Base-by-base conservation (phyloP, 2,797 vertebrate species). In the Intellagama lesueurii region DNA sequence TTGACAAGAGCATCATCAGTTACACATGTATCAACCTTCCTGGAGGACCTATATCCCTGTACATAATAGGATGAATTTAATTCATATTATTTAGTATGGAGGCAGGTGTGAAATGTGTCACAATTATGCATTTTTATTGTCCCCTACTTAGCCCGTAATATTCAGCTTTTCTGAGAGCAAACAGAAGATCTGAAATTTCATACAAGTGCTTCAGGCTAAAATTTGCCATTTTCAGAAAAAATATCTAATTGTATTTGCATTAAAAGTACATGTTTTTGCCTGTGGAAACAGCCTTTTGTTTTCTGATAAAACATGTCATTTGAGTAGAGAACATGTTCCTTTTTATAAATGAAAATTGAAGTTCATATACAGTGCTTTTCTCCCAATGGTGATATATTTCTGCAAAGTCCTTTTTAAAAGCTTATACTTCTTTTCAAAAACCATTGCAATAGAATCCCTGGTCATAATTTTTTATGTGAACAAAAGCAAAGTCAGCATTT, bases 321-420 rank as follows among this genome's bases (percentile, higher is more conserved):
- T 84, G 85, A 87, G 66, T 73, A 90, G 80, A 47, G 19, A 87
- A 87, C 83, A 49, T 35, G 81, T 87, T 87, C 68, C 22, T 87
- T 84, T 85, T 87, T 40, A 64, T 88, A 64, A 91, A 87, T 47
- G 64, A 70, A 85, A 95, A 91, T 85, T 90, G 69, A 1, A 24
- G 44, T 83, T 92, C 80, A 0, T 81, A 82, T 89, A 86, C 49
- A 87, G 79, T 77, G 69, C 2, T 60, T 49, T 72, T 28, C 64
- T 60, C 22, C 64, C 49, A 64, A 79, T 52, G 72, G 52, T 79
- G 32, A 90, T 87, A 60, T 7, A 5, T 83, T 87, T 87, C 30
- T 68, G 66, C 75, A 87, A 79, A 79, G 76, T n/a, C 75, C 81
- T 60, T 2, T 72, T 90, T 32, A 87, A 80, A 7, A 83, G 68